phyloP scores from a whole-genome alignment of 1,140 invertebrate species.

The Wasmannia auropunctata region DNA sequence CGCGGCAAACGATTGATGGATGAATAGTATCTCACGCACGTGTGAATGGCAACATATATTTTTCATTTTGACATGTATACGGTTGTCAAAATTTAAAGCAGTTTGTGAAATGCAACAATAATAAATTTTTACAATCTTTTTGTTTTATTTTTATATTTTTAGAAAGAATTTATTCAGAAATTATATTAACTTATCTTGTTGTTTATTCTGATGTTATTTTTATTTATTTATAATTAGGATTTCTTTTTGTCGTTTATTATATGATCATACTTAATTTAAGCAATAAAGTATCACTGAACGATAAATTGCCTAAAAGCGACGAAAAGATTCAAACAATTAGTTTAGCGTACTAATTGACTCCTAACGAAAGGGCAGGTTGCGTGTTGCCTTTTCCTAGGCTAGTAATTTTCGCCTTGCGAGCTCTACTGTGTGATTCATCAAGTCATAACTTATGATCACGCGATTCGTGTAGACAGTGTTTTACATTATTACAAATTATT shows the following conservation, averaged over 20 bases:
- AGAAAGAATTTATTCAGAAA: not conserved
- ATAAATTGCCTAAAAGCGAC: not conserved
- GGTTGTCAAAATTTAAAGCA: not conserved
- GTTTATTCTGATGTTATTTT: not conserved
- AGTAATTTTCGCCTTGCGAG: not conserved
- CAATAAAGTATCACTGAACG: not conserved
- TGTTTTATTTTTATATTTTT: not conserved
- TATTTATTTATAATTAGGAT: not conserved
- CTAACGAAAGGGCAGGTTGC: not conserved
- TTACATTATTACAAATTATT: constrained; percentile 1
- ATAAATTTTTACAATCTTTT: not conserved
- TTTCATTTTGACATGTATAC: not conserved
- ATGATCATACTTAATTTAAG: not conserved
- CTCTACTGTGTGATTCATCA: constrained; percentile 26
- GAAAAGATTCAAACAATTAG: constrained; percentile 28
- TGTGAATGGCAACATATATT: not conserved
- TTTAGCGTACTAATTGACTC: constrained; percentile 33
- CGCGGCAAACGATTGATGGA: constrained; percentile 1
- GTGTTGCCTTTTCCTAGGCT: not conserved
- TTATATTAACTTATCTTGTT: not conserved
- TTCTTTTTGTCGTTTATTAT: not conserved
- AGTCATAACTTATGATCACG: not conserved
- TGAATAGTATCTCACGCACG: not conserved
- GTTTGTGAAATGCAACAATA: not conserved
- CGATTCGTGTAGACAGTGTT: not conserved